phyloP scores from a whole-genome alignment of 2,888 invertebrate species.

The Hydroisotoma schaefferi region DNA sequence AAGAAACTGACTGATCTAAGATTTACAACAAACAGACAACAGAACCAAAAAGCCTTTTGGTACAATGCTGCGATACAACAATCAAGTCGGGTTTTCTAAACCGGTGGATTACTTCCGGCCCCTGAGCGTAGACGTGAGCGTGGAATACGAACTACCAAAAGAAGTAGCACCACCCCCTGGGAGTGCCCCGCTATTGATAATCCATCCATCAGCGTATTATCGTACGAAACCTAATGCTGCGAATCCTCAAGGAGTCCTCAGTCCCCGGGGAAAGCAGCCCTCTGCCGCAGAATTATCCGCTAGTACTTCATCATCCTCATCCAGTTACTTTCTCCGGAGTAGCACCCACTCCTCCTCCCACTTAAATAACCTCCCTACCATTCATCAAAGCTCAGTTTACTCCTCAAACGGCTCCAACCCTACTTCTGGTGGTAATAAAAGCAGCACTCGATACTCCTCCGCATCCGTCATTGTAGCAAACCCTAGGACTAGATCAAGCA shows the following conservation, averaged over 20 bases:
- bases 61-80: constrained; percentile 36
- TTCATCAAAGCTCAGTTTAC: constrained; percentile 2
- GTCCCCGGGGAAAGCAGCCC: constrained; percentile 16
- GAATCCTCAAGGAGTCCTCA: neutral
- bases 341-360: too few relatives aligned
- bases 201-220: constrained; percentile 83
- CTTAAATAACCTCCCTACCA: too few relatives aligned
- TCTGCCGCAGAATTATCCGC: constrained; percentile 22
- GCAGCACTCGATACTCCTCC: neutral
- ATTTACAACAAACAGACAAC: neutral
- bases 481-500: constrained; percentile 23
- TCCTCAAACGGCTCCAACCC: constrained; percentile 1
- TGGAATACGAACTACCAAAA: constrained; percentile 85
- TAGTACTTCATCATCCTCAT: neutral
- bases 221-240: constrained; percentile 52
- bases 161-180: constrained; percentile 70
- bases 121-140: constrained; percentile 84
- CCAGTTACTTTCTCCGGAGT: neutral
- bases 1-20: too few relatives aligned
- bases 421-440: neutral
- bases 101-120: constrained; percentile 72
- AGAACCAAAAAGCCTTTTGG: too few relatives aligned
- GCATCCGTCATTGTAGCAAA: constrained; percentile 20
- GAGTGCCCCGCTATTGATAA: constrained; percentile 80
- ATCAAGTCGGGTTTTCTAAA: constrained; percentile 33